phyloP scores from a whole-genome alignment of 2,797 vertebrate species.

The Cephalopachus bancanus region DNA sequence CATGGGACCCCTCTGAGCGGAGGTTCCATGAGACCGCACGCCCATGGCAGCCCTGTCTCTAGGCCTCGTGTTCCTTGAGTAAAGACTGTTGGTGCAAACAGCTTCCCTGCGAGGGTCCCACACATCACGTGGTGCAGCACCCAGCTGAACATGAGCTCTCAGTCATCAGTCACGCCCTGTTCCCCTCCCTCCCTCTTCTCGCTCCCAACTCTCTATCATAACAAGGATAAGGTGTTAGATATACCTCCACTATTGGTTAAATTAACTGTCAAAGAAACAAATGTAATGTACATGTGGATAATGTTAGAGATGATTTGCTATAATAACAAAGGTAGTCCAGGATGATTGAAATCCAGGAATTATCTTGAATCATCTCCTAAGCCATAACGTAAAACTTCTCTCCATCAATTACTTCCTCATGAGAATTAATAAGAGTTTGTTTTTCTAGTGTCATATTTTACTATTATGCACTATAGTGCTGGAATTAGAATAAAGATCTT shows the following conservation, averaged over 20 bases:
- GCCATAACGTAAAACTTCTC: constrained; percentile 62
- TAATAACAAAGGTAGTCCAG: constrained; percentile 54
- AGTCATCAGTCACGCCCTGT: background rate
- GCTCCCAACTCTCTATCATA: background rate
- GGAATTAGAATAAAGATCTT: constrained; percentile 54
- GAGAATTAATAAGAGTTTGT: constrained; percentile 74
- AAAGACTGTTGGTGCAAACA: background rate
- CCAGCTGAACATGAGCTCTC: background rate
- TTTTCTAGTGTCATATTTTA: constrained; percentile 66
- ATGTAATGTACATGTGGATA: constrained; percentile 58
- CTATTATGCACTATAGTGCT: background rate
- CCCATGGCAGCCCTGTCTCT: background rate
- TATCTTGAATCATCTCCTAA: constrained; percentile 68
- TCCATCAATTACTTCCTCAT: constrained; percentile 69
- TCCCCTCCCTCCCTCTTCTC: background rate
- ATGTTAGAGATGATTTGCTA: constrained; percentile 72
- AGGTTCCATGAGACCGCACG: background rate
- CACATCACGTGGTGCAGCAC: background rate
- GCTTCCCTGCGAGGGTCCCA: background rate
- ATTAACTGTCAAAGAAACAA: constrained; percentile 73
- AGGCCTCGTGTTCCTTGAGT: background rate
- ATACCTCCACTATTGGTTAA: constrained; percentile 57
- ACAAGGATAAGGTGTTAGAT: constrained; percentile 53
- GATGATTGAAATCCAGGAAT: constrained; percentile 70
- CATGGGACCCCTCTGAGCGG: background rate